Evolutionary conservation across 2,113 vertebrate species (phyloP).

Genomic region (Gallinago undulata): DNA sequence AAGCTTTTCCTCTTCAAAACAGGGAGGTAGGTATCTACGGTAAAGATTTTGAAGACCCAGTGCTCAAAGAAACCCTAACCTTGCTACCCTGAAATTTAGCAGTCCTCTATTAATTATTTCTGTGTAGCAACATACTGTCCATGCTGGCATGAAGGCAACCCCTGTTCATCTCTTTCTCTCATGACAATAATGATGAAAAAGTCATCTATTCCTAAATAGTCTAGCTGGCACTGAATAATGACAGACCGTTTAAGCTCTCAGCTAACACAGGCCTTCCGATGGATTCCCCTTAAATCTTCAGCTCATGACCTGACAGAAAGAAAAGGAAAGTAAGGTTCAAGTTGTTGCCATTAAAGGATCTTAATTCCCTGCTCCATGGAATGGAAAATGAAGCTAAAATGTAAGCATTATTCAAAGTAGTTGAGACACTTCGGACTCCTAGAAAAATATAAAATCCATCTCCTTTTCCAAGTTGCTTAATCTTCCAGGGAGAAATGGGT

Average conservation of each 20-base stretch:
- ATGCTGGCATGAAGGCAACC: neutral
- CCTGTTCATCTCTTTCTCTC: neutral
- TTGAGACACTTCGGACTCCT: neutral
- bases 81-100: neutral
- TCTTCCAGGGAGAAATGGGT: neutral
- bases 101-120: neutral
- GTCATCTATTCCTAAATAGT: neutral
- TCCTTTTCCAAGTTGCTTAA: neutral
- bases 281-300: neutral
- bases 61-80: neutral
- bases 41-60: neutral
- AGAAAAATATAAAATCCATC: neutral
- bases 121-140: neutral
- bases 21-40: neutral
- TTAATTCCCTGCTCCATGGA: neutral
- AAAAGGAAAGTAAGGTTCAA: neutral
- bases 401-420: neutral
- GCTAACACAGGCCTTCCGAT: neutral
- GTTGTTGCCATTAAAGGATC: neutral
- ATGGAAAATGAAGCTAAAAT: neutral
- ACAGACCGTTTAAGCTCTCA: neutral
- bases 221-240: neutral
- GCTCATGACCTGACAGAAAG: neutral
- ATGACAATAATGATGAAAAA: neutral
- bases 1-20: neutral